These are phyloP conservation scores for Kryptopterus vitreolus DNA, from an alignment of 2,797 vertebrate genomes.

Conservation along the genomic window DNA sequence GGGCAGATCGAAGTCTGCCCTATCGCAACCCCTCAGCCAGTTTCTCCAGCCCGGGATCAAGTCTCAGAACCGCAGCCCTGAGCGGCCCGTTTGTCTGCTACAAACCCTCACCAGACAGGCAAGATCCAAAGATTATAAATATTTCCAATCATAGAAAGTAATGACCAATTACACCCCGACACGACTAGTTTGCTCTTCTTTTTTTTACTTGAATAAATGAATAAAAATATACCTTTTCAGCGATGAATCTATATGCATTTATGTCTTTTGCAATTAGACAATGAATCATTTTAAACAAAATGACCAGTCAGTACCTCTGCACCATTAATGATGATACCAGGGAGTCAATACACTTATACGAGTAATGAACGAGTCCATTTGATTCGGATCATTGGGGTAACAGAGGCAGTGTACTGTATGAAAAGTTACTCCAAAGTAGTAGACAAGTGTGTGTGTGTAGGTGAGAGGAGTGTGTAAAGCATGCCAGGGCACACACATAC, in stretches of 20 bases:
- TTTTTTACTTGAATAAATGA: no score
- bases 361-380: not conserved
- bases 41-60: slow-evolving; percentile 74
- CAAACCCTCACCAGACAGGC: slow-evolving; percentile 86
- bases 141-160: no score
- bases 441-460: slow-evolving; percentile 5
- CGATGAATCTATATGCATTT: no score
- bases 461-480: slow-evolving; percentile 24
- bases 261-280: no score
- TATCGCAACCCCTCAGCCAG: slow-evolving; percentile 89
- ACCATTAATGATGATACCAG: not conserved
- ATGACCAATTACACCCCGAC: no score
- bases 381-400: not conserved
- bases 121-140: no score
- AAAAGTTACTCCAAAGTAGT: not conserved
- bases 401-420: not conserved
- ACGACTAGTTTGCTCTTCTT: no score
- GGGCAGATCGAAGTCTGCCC: slow-evolving; percentile 76
- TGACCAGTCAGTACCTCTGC: not conserved
- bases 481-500: slow-evolving; percentile 33
- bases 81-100: slow-evolving; percentile 78
- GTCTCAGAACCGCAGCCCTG: slow-evolving; percentile 62
- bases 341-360: not conserved
- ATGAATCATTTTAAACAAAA: not conserved
- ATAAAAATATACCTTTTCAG: no score